Evolutionary conservation across 1,140 invertebrate species (phyloP).

Genomic region (Ostrea edulis): DNA sequence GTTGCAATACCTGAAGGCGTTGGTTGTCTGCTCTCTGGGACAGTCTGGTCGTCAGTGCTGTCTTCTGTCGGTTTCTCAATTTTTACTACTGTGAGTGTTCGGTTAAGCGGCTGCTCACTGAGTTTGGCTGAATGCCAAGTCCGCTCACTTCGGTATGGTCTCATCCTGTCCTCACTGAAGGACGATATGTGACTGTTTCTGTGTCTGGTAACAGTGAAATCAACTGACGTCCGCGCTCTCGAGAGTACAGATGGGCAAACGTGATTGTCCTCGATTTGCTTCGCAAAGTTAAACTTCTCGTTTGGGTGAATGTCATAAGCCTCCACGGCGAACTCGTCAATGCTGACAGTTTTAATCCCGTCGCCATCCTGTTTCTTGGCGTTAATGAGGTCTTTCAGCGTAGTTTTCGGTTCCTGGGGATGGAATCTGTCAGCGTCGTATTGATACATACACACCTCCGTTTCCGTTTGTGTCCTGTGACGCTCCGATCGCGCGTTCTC

Average conservation of each 20-base stretch:
- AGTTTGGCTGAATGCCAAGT: neutral
- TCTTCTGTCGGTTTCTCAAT: constrained; percentile 3
- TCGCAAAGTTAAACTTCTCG: constrained; percentile 48
- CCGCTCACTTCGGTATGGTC: neutral
- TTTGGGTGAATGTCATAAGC: constrained; percentile 52
- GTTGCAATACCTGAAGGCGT: neutral
- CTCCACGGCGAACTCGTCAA: constrained; percentile 50
- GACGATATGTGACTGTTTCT: constrained; percentile 1
- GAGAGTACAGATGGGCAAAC: neutral
- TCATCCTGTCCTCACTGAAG: constrained; percentile 2
- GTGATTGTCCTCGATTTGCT: constrained; percentile 36
- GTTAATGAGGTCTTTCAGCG: constrained; percentile 39
- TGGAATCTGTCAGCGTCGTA: neutral
- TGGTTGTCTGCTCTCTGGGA: neutral
- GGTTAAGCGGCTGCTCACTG: neutral
- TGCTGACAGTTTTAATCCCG: constrained; percentile 46
- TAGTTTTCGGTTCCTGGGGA: constrained; percentile 35
- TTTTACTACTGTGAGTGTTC: constrained; percentile 37
- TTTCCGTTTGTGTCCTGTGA: neutral
- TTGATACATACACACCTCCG: neutral
- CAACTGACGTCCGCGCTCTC: constrained; percentile 22
- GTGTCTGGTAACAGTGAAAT: neutral
- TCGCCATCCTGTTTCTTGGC: constrained; percentile 19
- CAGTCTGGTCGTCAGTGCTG: neutral
- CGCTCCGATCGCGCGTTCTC: neutral